Percentiles rank a stretch among this genome's conserved stretches.
phyloP scores from a whole-genome alignment of 1,140 invertebrate genomes.

The Chelonus insularis region DNA sequence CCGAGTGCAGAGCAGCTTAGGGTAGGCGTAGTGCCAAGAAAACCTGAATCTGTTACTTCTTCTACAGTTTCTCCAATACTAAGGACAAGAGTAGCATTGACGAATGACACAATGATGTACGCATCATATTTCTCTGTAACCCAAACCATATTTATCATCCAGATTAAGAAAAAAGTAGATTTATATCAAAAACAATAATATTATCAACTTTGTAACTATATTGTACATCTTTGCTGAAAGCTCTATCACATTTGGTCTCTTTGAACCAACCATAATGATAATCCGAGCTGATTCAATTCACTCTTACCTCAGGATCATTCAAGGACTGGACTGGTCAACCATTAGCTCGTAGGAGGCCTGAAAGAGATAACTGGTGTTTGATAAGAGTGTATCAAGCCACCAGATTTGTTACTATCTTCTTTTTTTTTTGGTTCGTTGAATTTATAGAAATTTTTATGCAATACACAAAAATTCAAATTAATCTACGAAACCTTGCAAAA shows the following conservation, averaged over 20 bases:
- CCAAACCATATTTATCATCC: constrained; percentile 58
- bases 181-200: constrained; percentile 16
- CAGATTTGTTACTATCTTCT: constrained; percentile 57
- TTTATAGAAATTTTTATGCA: neutral
- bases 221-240: neutral
- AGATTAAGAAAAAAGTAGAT: constrained; percentile 29
- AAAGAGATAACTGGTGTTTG: constrained; percentile 73
- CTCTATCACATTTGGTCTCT: constrained; percentile 7
- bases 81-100: constrained; percentile 98
- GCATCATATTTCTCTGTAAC: constrained; percentile 97
- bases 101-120: constrained; percentile 99
- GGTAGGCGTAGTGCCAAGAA: constrained; percentile 97
- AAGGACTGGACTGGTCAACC: constrained; percentile 51
- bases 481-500: constrained; percentile 8
- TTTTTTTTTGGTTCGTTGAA: constrained; percentile 29
- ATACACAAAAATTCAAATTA: constrained; percentile 9
- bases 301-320: constrained; percentile 53
- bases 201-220: neutral
- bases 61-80: constrained; percentile 99
- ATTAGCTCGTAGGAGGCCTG: constrained; percentile 56
- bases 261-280: constrained; percentile 27
- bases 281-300: constrained; percentile 33
- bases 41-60: constrained; percentile 99
- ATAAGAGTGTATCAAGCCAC: constrained; percentile 64
- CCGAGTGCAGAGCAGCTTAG: constrained; percentile 95